phyloP scores from a whole-genome alignment of 2,888 invertebrate genomes.

The Prostheceraeus crozeri region DNA sequence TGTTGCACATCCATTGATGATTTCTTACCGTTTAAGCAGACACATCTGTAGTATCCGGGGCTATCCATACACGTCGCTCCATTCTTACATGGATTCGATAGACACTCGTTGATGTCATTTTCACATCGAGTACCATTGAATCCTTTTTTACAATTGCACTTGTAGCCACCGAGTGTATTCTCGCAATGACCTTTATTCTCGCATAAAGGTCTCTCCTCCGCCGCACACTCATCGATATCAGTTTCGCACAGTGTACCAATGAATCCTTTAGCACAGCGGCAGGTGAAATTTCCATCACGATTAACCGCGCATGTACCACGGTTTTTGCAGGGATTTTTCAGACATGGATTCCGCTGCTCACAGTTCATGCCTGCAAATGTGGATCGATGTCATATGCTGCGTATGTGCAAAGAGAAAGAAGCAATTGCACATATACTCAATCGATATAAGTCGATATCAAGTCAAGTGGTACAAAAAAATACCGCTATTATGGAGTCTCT shows the following conservation, averaged over 20 bases:
- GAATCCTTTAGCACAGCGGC: background rate
- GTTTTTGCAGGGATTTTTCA: background rate
- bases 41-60: conserved; percentile 75
- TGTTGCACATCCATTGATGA: conserved; percentile 67
- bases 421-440: too few species aligned
- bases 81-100: conserved; percentile 74
- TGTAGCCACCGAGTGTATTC: too few species aligned
- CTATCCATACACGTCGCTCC: conserved; percentile 83
- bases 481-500: too few species aligned
- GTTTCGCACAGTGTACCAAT: background rate
- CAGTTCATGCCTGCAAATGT: conserved; percentile 1
- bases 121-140: too few species aligned
- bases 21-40: conserved; percentile 78
- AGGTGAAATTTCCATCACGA: background rate
- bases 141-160: too few species aligned
- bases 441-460: too few species aligned
- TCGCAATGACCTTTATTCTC: too few species aligned
- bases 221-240: conserved; percentile 13
- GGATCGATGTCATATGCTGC: background rate
- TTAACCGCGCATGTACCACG: background rate
- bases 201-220: too few species aligned
- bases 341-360: conserved; percentile 3
- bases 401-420: too few species aligned
- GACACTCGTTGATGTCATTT: conserved; percentile 83
- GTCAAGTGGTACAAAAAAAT: too few species aligned